Evolutionary conservation across 2,113 vertebrate species (phyloP).

Genomic region (Probosciger aterrimus): DNA sequence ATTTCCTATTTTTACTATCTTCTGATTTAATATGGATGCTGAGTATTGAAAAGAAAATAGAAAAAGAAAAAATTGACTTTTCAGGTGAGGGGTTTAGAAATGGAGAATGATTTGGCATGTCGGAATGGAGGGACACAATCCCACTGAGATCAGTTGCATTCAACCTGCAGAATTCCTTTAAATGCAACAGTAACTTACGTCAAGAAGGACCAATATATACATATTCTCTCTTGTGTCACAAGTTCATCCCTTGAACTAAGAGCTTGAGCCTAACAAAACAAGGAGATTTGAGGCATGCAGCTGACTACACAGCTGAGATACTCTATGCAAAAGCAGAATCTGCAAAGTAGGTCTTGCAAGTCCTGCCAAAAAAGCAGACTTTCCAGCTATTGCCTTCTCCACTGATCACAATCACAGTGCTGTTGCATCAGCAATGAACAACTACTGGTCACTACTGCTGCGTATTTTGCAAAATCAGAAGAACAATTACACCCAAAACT

Average conservation of each 20-base stretch:
- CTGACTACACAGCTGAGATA: background rate
- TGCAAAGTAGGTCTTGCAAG: background rate
- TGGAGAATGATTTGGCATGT: background rate
- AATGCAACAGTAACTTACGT: background rate
- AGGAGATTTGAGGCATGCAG: background rate
- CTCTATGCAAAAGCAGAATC: background rate
- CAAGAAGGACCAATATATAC: background rate
- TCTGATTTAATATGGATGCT: background rate
- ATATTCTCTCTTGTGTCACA: background rate
- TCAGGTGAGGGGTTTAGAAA: background rate
- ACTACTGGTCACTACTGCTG: background rate
- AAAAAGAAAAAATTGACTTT: background rate
- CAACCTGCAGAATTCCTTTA: background rate
- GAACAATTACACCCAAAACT: background rate
- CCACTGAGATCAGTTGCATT: background rate
- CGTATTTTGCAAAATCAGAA: background rate
- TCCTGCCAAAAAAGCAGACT: background rate
- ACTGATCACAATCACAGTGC: background rate
- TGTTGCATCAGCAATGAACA: background rate
- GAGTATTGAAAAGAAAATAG: background rate
- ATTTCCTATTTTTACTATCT: background rate
- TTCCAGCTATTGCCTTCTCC: background rate
- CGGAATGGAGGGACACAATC: background rate
- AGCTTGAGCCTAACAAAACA: background rate
- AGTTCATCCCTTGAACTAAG: background rate